Evolutionary conservation across 2,113 vertebrate species (phyloP), one percentile per base, ranked within the genome.

Genomic region (Pandion haliaetus): DNA sequence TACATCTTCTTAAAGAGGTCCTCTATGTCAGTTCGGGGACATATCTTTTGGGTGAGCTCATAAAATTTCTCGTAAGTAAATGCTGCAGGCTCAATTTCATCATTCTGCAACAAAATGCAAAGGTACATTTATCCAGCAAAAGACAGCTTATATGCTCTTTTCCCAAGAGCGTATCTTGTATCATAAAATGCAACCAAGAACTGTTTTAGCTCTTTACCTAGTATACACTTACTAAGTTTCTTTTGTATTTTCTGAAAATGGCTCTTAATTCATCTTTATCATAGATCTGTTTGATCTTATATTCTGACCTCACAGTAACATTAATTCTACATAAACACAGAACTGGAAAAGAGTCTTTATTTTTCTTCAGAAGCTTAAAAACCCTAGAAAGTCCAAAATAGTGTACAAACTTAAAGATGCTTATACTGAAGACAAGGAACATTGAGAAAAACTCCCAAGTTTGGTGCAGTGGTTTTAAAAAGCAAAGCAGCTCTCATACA

Each of bases 31-130:
- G 99, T 99, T 80, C 99, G 99, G 94, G 99, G 99, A 97, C 99
- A 99, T 97, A 99, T 99, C 98, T 99, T 99, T 98, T 99, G 99
- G 34, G 99, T 99, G 78, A 99, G 99, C 65, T 99, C 99, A 98
- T 99, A 99, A 98, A 99, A 99, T 96, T 99, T 99, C 95, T 99
- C 99, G 1, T 99, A 99, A 93, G 99, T 99, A 98, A 99, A 99
- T 52, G 98, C 99, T 10, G 98, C 92, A 21, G 98, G 99, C 82
- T 99, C 99, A 16, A 99, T 99, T 98, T 99, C 99, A 92, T 99
- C 99, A n/a, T 99, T 99, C 99, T 99, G 98, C 21, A 98, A 97
- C 50, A 86, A 95, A 85, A 82, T 17, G 61, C 55, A 92, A 79
- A 92, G 45, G 49, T 26, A 72, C 25, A 54, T 79, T 88, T 65